Evolutionary conservation across 2,797 vertebrate genomes (phyloP).

Genomic region (Crax fasciolata): DNA sequence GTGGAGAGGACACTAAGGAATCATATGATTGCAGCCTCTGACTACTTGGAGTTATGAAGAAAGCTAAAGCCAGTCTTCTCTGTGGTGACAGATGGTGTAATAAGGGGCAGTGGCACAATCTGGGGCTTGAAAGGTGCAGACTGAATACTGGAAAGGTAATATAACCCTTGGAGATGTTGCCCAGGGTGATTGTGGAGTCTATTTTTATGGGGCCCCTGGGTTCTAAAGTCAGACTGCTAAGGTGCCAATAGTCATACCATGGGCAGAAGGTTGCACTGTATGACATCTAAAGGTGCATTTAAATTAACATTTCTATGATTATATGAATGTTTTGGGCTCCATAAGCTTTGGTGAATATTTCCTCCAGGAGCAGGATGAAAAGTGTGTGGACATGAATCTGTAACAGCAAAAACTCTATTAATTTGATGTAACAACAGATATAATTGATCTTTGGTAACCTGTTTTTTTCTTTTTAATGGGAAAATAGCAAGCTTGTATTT

Average conservation of each 20-base stretch:
- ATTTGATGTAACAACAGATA: background rate
- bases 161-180: background rate
- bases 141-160: background rate
- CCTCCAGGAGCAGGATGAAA: background rate
- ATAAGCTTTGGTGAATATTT: background rate
- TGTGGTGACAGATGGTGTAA: background rate
- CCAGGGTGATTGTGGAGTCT: background rate
- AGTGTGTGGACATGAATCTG: background rate
- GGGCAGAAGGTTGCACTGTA: rapidly evolving
- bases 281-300: background rate
- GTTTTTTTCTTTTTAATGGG: background rate
- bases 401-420: background rate
- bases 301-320: background rate
- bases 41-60: background rate
- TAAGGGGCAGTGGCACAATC: background rate
- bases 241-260: background rate
- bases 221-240: background rate
- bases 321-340: background rate
- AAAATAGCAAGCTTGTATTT: background rate
- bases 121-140: background rate
- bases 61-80: background rate
- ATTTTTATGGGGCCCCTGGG: background rate
- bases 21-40: background rate
- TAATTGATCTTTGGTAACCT: background rate
- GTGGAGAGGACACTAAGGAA: too few relatives aligned